Evolutionary conservation across 2,888 invertebrate species (phyloP).

Genomic region (Lucinisca nassula): DNA sequence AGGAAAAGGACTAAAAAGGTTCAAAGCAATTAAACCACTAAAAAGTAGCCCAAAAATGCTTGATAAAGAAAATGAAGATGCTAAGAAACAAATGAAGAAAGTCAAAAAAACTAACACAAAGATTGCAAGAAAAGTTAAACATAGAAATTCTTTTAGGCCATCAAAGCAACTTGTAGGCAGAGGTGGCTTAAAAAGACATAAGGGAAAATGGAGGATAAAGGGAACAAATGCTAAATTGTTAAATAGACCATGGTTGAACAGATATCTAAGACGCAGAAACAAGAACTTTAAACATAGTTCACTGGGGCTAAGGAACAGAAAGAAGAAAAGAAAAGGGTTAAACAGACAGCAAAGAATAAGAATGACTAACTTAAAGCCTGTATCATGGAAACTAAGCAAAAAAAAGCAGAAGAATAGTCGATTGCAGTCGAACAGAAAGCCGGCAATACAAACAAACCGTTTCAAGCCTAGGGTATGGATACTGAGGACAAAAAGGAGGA

Average conservation of each 20-base stretch:
- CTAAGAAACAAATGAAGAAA: background rate
- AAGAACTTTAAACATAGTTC: too few relatives aligned
- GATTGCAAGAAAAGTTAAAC: background rate
- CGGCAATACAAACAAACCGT: background rate
- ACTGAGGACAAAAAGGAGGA: background rate
- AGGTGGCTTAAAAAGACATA: background rate
- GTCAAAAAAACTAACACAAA: background rate
- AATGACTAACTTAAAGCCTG: background rate
- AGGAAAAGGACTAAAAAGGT: too few relatives aligned
- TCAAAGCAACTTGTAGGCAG: background rate
- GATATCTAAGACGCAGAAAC: too few relatives aligned
- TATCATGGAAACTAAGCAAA: background rate
- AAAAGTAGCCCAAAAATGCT: too few relatives aligned
- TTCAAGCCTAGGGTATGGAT: too few relatives aligned
- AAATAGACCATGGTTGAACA: too few relatives aligned
- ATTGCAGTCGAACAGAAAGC: background rate
- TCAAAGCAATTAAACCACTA: too few relatives aligned
- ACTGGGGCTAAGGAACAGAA: background rate
- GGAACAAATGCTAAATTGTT: too few relatives aligned
- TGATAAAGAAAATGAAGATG: background rate
- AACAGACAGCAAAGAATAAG: background rate
- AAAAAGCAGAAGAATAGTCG: background rate
- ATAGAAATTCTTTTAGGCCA: background rate
- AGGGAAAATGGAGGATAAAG: background rate
- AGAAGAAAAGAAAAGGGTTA: background rate